Percentiles rank a stretch among this genome's conserved stretches.
Conservation (phyloP, 2,888 invertebrate genomes). For the Acleris holmiana region DNA sequence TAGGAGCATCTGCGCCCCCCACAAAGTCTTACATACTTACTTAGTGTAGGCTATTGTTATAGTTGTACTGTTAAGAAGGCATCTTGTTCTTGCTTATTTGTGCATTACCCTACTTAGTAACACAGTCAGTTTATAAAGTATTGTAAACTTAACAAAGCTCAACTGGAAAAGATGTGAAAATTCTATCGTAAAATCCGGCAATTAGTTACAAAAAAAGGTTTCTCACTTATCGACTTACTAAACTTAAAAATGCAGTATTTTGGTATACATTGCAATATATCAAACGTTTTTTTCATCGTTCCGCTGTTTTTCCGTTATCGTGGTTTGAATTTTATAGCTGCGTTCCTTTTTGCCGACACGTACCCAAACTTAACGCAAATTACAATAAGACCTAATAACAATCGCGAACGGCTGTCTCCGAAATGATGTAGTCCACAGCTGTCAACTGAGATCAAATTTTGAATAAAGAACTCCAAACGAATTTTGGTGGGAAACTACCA, state of each 20-base stretch:
- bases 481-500: slow-evolving; percentile 40
- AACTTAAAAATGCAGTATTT: slow-evolving; percentile 82
- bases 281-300: slow-evolving; percentile 61
- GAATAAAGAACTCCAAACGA: slow-evolving; percentile 57
- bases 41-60: slow-evolving; percentile 79
- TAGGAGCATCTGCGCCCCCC: slow-evolving; percentile 30
- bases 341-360: slow-evolving; percentile 75
- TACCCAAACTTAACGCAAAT: slow-evolving; percentile 76
- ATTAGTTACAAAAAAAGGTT: slow-evolving; percentile 56
- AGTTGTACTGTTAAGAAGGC: slow-evolving; percentile 84
- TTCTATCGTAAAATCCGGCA: slow-evolving; percentile 53
- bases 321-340: slow-evolving; percentile 54
- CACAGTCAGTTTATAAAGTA: slow-evolving; percentile 72
- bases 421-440: slow-evolving; percentile 74
- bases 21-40: slow-evolving; percentile 64
- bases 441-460: slow-evolving; percentile 80
- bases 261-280: slow-evolving; percentile 82
- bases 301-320: slow-evolving; percentile 59
- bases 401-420: slow-evolving; percentile 72
- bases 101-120: slow-evolving; percentile 78
- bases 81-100: slow-evolving; percentile 77
- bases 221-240: slow-evolving; percentile 79
- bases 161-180: slow-evolving; percentile 74
- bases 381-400: slow-evolving; percentile 69
- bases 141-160: slow-evolving; percentile 62